Evolutionary conservation across 2,797 vertebrate genomes (phyloP).

Genomic region (Pseudochirops corinnae): DNA sequence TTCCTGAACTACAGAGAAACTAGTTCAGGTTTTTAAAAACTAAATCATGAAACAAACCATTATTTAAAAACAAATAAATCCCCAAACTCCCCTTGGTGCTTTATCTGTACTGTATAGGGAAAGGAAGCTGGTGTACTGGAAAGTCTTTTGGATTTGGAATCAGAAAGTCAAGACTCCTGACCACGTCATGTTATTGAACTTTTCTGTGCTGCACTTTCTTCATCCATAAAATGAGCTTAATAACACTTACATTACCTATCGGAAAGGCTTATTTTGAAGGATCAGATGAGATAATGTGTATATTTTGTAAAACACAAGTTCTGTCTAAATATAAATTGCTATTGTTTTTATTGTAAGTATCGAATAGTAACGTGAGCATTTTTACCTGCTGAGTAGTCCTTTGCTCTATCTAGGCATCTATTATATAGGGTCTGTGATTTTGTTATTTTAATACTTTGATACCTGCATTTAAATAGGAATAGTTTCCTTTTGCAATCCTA

Average conservation of each 20-base stretch:
- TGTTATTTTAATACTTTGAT: background rate
- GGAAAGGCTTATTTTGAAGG: background rate
- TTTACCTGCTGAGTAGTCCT: background rate
- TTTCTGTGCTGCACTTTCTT: background rate
- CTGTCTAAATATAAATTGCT: background rate
- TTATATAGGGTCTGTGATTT: background rate
- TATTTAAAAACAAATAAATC: background rate
- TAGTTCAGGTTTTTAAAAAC: background rate
- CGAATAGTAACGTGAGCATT: background rate
- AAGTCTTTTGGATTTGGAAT: background rate
- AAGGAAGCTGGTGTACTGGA: background rate
- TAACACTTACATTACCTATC: background rate
- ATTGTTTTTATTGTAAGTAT: background rate
- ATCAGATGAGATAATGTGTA: background rate
- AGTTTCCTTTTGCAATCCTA: background rate
- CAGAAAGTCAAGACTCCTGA: background rate
- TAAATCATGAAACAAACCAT: background rate
- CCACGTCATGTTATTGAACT: background rate
- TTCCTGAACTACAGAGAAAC: background rate
- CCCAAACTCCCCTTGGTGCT: background rate
- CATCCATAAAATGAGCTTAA: background rate
- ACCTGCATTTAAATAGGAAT: background rate
- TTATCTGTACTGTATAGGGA: background rate
- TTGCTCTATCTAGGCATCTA: background rate
- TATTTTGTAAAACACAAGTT: background rate